Evolutionary conservation across 2,888 invertebrate genomes (phyloP), one percentile per base, ranked within the genome.

Genomic region (Drymonia ruficornis): DNA sequence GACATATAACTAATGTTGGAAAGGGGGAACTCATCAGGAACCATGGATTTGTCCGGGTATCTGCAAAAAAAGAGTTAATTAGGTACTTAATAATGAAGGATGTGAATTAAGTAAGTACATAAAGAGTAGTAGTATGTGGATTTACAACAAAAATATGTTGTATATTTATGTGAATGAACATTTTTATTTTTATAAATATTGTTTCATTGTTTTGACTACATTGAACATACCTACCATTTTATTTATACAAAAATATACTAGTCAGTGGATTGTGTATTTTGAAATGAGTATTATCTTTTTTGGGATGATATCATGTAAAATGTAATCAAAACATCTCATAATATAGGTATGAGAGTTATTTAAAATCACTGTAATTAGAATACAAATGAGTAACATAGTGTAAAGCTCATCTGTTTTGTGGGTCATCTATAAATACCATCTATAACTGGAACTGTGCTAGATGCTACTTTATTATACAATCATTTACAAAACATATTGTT

Each of bases 11-110:
- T 87, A 98, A 93, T 73, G 98, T 98, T 78, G 98, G 98, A 82
- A 97, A 95, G 62, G 98, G 98, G 73, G 97, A 97, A 81, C 96
- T 96, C 98, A 99, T 98, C 93, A 99, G 94, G 79, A 96, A 95
- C 97, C 97, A 98, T 89, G 96, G 95, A 88, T 97, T 97, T 77
- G 98, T 97, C 83, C 99, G 94, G 63, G 95, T 94, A 94, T 97
- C 97, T 97, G 94, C 71, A 94, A 94, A 74, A 55, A 76, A 36
- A 73, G 51, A 71, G 9, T 5, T 69, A 72, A 55, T 34, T 53
- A 49, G n/a, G n/a, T n/a, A n/a, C 28, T 7, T 28, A 8, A 28
- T 28, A 28, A 28, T 23, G 3, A 23, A 7, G 7, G 23, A 23
- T 23, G 7, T 23, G 7, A 6, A 7, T 23, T 23, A 23, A 2